Evolutionary conservation across 2,113 vertebrate genomes (phyloP).

Genomic region (Varanus komodoensis): DNA sequence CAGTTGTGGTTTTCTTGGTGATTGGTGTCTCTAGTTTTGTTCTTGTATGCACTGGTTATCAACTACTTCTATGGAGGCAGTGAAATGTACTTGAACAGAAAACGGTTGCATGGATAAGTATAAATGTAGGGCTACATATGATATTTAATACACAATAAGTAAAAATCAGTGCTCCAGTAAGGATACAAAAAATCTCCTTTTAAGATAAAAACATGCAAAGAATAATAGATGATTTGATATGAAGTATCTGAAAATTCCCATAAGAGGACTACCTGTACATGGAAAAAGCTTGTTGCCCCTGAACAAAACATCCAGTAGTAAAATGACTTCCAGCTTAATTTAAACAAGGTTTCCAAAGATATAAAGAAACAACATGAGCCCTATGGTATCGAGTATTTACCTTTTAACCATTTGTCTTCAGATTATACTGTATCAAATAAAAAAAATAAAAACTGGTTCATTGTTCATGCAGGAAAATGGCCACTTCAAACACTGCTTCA

Average conservation of each 20-base stretch:
- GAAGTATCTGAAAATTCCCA: neutral
- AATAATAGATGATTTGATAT: neutral
- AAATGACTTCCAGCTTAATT: neutral
- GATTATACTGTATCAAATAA: too few relatives aligned
- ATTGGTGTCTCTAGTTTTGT: neutral
- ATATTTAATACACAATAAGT: neutral
- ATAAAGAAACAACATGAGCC: neutral
- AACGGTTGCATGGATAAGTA: neutral
- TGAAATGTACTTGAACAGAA: neutral
- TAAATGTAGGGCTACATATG: neutral
- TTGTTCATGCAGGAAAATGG: too few relatives aligned
- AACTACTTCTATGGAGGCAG: neutral
- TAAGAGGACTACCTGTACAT: neutral
- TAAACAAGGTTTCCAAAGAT: neutral
- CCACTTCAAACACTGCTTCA: too few relatives aligned
- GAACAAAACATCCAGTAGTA: neutral
- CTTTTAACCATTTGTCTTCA: too few relatives aligned
- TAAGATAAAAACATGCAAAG: neutral
- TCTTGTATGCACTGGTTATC: neutral
- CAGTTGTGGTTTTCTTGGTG: neutral
- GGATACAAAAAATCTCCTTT: too few relatives aligned
- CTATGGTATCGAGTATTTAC: too few relatives aligned
- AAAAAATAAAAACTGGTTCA: too few relatives aligned
- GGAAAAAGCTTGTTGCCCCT: neutral
- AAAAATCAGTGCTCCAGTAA: neutral